phyloP scores from a whole-genome alignment of 2,888 invertebrate species.

The Cheilosia variabilis region DNA sequence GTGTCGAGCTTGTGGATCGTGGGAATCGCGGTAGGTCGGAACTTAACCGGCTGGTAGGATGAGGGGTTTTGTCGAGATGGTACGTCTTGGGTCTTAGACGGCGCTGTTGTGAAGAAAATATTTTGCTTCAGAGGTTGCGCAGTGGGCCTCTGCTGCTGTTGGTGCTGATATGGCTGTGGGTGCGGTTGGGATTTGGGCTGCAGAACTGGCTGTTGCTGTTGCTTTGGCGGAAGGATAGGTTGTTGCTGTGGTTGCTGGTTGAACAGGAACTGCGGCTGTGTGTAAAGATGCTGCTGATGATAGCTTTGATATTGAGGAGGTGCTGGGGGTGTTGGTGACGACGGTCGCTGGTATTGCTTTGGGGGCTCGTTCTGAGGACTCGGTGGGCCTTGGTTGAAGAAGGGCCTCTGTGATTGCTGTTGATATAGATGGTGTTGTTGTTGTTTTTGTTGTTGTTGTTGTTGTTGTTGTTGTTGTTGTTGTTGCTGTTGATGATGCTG shows the following conservation, averaged over 20 bases:
- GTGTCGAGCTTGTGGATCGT: conserved; percentile 79
- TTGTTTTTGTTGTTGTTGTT: conserved; percentile 80
- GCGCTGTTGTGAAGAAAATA: conserved; percentile 80
- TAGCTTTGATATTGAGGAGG: conserved; percentile 80
- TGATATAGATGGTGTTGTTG: conserved; percentile 14
- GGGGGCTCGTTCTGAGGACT: conserved; percentile 70
- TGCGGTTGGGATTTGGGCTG: conserved; percentile 26
- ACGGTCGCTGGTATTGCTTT: conserved; percentile 75
- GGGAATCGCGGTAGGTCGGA: conserved; percentile 81
- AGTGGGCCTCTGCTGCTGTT: conserved; percentile 76
- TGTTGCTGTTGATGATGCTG: conserved; percentile 6
- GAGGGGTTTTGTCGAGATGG: conserved; percentile 73
- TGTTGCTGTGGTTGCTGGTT: conserved; percentile 41
- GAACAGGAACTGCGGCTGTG: conserved; percentile 46
- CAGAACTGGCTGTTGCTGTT: conserved; percentile 78
- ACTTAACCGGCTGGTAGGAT: conserved; percentile 81
- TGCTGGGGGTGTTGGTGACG: conserved; percentile 79
- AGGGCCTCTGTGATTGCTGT: conserved; percentile 74
- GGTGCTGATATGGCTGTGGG: conserved; percentile 78
- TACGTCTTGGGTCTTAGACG: conserved; percentile 78
- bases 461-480: conserved; percentile 49
- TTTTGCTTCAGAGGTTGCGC: conserved; percentile 81
- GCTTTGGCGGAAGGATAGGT: conserved; percentile 84
- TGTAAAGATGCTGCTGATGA: conserved; percentile 44
- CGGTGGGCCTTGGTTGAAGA: conserved; percentile 75